A percentile compares a stretch with the other conserved stretches of the same genome.
These are phyloP conservation scores for Trachymyrmex cornetzi DNA, from an alignment of 1,140 invertebrate species.

Conservation along the genomic window DNA sequence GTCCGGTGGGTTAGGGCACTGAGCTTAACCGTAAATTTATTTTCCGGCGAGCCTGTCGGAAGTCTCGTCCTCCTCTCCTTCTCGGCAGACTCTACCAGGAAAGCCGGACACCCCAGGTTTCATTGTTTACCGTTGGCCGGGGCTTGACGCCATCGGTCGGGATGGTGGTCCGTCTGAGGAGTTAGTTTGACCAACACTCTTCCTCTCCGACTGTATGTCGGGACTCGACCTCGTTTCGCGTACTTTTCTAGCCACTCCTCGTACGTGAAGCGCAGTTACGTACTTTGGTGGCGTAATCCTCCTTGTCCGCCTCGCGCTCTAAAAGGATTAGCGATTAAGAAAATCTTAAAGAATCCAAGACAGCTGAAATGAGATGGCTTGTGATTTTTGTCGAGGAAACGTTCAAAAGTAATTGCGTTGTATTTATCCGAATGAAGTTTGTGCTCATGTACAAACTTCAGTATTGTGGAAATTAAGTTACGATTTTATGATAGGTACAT, in stretches of 20 bases:
- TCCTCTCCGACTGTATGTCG: constrained; percentile 55
- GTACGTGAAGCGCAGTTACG: constrained; percentile 36
- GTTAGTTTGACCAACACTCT: constrained; percentile 71
- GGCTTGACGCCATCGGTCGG: constrained; percentile 40
- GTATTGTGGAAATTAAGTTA: constrained; percentile 19
- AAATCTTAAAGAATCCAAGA: constrained; percentile 28
- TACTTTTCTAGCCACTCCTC: constrained; percentile 70
- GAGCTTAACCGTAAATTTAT: constrained; percentile 83
- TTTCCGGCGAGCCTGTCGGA: constrained; percentile 74
- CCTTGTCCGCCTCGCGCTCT: constrained; percentile 42
- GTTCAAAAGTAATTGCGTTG: not conserved
- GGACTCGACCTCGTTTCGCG: constrained; percentile 68
- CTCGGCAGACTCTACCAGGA: constrained; percentile 62
- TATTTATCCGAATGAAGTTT: not conserved
- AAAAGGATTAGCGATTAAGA: constrained; percentile 54
- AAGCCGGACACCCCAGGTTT: constrained; percentile 80
- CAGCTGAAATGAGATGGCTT: not conserved
- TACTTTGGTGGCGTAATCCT: constrained; percentile 27
- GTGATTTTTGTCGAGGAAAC: constrained; percentile 19
- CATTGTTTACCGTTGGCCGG: constrained; percentile 81
- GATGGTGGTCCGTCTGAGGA: constrained; percentile 60
- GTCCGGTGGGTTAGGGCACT: constrained; percentile 49
- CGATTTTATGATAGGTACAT: not conserved
- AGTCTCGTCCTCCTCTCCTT: constrained; percentile 70
- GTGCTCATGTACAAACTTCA: not conserved